Conservation (phyloP, 2,888 invertebrate genomes). For the Hirtodrosophila confusa region DNA sequence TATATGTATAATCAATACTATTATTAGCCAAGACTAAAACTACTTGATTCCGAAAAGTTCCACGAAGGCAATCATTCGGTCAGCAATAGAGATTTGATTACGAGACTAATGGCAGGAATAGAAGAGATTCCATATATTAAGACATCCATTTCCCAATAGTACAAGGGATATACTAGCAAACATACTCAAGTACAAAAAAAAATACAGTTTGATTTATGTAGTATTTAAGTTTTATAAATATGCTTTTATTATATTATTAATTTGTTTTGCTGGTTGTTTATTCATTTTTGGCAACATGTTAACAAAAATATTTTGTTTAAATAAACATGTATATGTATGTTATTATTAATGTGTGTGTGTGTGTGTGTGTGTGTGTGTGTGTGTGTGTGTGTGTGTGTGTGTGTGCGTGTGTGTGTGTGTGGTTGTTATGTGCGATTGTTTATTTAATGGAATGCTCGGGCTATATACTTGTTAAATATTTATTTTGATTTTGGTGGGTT, state of each 20-base stretch:
- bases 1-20: too few species aligned
- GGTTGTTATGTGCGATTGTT: conserved; percentile 6
- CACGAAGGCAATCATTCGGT: too few species aligned
- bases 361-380: conserved; percentile 22
- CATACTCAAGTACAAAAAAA: background rate
- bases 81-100: too few species aligned
- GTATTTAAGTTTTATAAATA: conserved; percentile 46
- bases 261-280: conserved; percentile 44
- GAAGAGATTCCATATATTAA: too few species aligned
- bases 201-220: conserved; percentile 6
- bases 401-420: conserved; percentile 22
- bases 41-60: too few species aligned
- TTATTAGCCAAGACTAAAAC: too few species aligned
- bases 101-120: too few species aligned
- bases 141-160: too few species aligned
- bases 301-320: conserved; percentile 67
- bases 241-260: conserved; percentile 51
- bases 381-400: conserved; percentile 17
- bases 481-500: conserved; percentile 44
- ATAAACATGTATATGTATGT: conserved; percentile 47
- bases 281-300: conserved; percentile 65
- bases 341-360: conserved; percentile 22
- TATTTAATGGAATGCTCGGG: conserved; percentile 45
- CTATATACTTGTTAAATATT: conserved; percentile 42
- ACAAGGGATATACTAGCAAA: too few species aligned